Conservation (phyloP, 2,888 invertebrate species). For the Eupeodes latifasciatus region DNA sequence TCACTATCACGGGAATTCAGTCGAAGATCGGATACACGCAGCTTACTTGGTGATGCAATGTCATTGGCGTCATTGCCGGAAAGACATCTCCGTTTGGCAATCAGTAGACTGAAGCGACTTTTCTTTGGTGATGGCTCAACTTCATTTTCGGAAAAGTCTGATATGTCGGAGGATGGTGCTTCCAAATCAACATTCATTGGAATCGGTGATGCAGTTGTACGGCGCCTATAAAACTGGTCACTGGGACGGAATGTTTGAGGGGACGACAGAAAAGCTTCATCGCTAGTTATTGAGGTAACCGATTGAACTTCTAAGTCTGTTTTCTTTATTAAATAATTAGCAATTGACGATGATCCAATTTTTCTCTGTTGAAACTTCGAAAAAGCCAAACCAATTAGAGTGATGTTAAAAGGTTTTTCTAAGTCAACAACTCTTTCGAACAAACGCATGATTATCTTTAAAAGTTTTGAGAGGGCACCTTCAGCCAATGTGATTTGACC, state of each 20-base stretch:
- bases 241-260: slow-evolving; percentile 82
- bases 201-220: slow-evolving; percentile 82
- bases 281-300: slow-evolving; percentile 86
- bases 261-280: slow-evolving; percentile 82
- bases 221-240: slow-evolving; percentile 82
- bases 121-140: slow-evolving; percentile 92
- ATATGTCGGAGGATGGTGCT: slow-evolving; percentile 83
- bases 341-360: slow-evolving; percentile 89
- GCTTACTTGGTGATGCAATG: slow-evolving; percentile 89
- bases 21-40: slow-evolving; percentile 88
- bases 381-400: slow-evolving; percentile 91
- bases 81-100: slow-evolving; percentile 85
- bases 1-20: slow-evolving; percentile 88
- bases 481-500: slow-evolving; percentile 84
- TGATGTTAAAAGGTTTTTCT: slow-evolving; percentile 91
- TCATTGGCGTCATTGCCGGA: slow-evolving; percentile 82
- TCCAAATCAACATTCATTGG: slow-evolving; percentile 83
- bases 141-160: slow-evolving; percentile 88
- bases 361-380: slow-evolving; percentile 91
- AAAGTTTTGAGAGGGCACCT: slow-evolving; percentile 87
- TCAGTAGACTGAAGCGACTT: slow-evolving; percentile 84
- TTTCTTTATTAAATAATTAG: slow-evolving; percentile 89
- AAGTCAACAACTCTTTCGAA: slow-evolving; percentile 90
- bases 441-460: slow-evolving; percentile 89
- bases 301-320: slow-evolving; percentile 91